Evolutionary conservation across 2,888 invertebrate species (phyloP).

Genomic region (Neocrepidodera transversa): DNA sequence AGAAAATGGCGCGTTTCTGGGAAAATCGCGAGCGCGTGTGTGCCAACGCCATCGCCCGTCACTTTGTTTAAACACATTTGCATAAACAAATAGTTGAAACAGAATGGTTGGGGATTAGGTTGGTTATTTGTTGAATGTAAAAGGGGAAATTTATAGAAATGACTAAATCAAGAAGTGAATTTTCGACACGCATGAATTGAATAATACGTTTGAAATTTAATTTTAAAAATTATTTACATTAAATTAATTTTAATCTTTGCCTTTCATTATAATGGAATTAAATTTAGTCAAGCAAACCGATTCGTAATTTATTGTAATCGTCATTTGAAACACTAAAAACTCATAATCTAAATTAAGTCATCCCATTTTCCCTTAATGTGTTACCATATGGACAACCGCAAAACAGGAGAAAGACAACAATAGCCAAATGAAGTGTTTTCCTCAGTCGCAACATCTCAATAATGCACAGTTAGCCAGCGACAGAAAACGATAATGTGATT

Average conservation of each 20-base stretch:
- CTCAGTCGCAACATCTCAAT: slow-evolving; percentile 41
- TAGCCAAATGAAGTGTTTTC: slow-evolving; percentile 37
- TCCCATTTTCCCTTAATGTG: slow-evolving; percentile 18
- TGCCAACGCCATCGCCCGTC: slow-evolving; percentile 27
- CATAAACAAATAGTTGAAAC: slow-evolving; percentile 38
- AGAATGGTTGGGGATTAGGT: slow-evolving; percentile 18
- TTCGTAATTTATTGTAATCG: too few species aligned
- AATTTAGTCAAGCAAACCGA: too few species aligned
- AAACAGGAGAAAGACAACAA: slow-evolving; percentile 7
- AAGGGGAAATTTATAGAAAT: slow-evolving; percentile 11
- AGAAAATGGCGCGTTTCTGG: slow-evolving; percentile 15
- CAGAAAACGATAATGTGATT: slow-evolving; percentile 45
- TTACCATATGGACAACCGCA: slow-evolving; percentile 23
- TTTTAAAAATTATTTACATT: too few species aligned
- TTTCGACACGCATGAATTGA: background rate
- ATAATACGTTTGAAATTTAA: background rate
- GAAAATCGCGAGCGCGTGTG: slow-evolving; percentile 28
- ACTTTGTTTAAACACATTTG: slow-evolving; percentile 40
- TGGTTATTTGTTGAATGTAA: slow-evolving; percentile 16
- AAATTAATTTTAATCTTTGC: too few species aligned
- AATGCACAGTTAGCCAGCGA: slow-evolving; percentile 41
- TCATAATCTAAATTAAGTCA: slow-evolving; percentile 23
- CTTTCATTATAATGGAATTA: too few species aligned
- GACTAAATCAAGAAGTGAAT: slow-evolving; percentile 1
- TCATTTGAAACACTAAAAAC: slow-evolving; percentile 15